A percentile compares a stretch with the other conserved stretches of the same genome.
phyloP scores from a whole-genome alignment of 2,888 invertebrate species.

The Dusona sp. region DNA sequence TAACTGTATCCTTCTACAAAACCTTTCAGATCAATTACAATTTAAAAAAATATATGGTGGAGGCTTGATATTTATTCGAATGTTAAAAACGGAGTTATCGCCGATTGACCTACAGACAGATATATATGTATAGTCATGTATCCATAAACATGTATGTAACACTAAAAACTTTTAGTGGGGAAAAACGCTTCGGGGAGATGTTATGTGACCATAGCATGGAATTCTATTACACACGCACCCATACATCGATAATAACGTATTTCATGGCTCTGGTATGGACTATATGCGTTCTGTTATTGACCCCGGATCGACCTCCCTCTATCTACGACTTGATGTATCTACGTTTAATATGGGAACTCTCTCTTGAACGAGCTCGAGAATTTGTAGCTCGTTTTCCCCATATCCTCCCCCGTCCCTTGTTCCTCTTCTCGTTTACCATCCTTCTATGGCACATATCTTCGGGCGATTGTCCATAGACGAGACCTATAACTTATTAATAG shows the following conservation, averaged over 20 bases:
- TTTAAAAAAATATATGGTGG: not conserved
- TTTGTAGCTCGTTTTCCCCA: slow-evolving; percentile 49
- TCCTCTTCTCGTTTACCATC: not conserved
- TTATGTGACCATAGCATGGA: slow-evolving; percentile 25
- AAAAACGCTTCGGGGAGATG: slow-evolving; percentile 7
- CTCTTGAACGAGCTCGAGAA: slow-evolving; percentile 47
- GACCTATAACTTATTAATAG: slow-evolving; percentile 25
- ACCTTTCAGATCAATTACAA: not conserved
- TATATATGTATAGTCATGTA: not conserved
- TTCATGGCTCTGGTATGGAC: slow-evolving; percentile 63
- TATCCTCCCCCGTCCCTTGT: not conserved
- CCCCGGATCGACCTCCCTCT: slow-evolving; percentile 42
- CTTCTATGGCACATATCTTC: slow-evolving; percentile 31
- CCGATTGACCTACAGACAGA: not conserved
- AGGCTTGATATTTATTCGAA: not conserved
- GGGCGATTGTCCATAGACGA: slow-evolving; percentile 35
- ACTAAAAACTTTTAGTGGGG: slow-evolving; percentile 24
- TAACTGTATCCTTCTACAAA: not conserved
- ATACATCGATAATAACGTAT: slow-evolving; percentile 72
- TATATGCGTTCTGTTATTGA: slow-evolving; percentile 62
- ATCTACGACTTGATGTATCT: slow-evolving; percentile 54
- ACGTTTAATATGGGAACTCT: slow-evolving; percentile 67
- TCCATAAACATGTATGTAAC: slow-evolving; percentile 7
- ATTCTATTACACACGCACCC: slow-evolving; percentile 10
- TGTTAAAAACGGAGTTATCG: not conserved